These are phyloP conservation scores for Lamproptera curius DNA, from an alignment of 2,888 invertebrate genomes.

Conservation along the genomic window DNA sequence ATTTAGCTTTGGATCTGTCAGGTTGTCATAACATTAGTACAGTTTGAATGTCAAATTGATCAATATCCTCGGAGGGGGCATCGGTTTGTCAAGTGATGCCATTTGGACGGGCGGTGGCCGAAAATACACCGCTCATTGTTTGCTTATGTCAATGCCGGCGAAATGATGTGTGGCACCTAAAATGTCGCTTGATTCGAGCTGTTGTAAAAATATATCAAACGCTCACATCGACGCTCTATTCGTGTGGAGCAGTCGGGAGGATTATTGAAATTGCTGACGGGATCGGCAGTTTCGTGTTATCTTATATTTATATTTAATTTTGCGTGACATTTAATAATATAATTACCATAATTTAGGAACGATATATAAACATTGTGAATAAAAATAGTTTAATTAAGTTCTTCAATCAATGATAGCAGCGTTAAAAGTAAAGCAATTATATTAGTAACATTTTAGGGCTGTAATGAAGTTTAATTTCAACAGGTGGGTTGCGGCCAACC, in stretches of 20 bases:
- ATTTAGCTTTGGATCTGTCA: conserved; percentile 12
- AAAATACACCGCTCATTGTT: conserved; percentile 52
- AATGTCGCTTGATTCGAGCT: conserved; percentile 25
- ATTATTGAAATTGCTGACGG: too few species aligned
- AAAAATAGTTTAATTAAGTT: too few species aligned
- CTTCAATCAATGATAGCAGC: too few species aligned
- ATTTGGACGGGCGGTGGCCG: conserved; percentile 22
- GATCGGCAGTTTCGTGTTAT: too few species aligned
- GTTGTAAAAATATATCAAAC: background rate
- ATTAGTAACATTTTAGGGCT: background rate
- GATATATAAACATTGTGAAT: too few species aligned
- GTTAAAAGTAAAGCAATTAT: too few species aligned
- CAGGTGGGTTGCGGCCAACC: background rate
- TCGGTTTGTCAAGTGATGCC: conserved; percentile 6
- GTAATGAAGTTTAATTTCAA: background rate
- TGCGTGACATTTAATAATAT: too few species aligned
- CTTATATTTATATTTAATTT: too few species aligned
- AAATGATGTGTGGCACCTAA: conserved; percentile 29
- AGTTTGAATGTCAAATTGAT: conserved; percentile 15
- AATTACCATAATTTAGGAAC: too few species aligned
- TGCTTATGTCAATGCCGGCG: conserved; percentile 45
- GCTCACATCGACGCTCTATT: background rate
- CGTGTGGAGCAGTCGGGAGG: too few species aligned
- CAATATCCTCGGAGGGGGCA: conserved; percentile 8
- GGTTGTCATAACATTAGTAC: conserved; percentile 31